Evolutionary conservation across 2,797 vertebrate genomes (phyloP).

Genomic region (Myripristis jacobus): DNA sequence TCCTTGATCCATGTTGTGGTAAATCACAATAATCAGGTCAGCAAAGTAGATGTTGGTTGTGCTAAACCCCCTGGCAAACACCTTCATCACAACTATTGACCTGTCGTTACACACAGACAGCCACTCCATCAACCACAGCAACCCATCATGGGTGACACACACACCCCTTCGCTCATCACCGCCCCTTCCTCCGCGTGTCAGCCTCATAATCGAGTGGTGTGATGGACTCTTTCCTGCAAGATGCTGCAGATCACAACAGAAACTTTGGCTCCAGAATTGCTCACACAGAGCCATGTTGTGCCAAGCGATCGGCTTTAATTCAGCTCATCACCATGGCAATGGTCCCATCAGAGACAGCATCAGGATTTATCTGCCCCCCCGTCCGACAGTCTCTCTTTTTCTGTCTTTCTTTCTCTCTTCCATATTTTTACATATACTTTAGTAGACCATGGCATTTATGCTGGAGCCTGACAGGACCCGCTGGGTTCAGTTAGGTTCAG

Average conservation of each 20-base stretch:
- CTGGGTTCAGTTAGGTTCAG: too few species aligned
- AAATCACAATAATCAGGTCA: slow-evolving; percentile 29
- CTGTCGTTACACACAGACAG: slow-evolving; percentile 1
- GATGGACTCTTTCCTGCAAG: slow-evolving; percentile 36
- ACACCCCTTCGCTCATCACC: neutral
- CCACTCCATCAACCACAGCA: slow-evolving; percentile 47
- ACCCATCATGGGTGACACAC: slow-evolving; percentile 24
- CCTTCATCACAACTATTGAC: slow-evolving; percentile 27
- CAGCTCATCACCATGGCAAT: slow-evolving; percentile 67
- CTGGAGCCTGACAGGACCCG: too few species aligned
- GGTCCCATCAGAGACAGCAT: slow-evolving; percentile 44
- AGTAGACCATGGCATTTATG: too few species aligned
- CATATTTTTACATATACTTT: too few species aligned
- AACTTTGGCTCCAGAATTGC: slow-evolving; percentile 8
- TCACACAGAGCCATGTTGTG: slow-evolving; percentile 29
- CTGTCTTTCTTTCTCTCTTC: slow-evolving; percentile 14
- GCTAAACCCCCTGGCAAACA: neutral
- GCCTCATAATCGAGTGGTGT: slow-evolving; percentile 27
- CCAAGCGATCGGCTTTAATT: slow-evolving; percentile 45
- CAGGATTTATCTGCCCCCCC: slow-evolving; percentile 38
- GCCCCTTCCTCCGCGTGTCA: neutral
- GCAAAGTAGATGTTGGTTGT: slow-evolving; percentile 6
- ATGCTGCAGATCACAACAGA: slow-evolving; percentile 27
- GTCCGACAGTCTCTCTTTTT: slow-evolving; percentile 22
- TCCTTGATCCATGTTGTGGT: slow-evolving; percentile 13